A percentile compares a stretch with the other conserved stretches of the same genome.
Evolutionary conservation across 2,797 vertebrate genomes (phyloP).

Genomic region (Lates japonicus): DNA sequence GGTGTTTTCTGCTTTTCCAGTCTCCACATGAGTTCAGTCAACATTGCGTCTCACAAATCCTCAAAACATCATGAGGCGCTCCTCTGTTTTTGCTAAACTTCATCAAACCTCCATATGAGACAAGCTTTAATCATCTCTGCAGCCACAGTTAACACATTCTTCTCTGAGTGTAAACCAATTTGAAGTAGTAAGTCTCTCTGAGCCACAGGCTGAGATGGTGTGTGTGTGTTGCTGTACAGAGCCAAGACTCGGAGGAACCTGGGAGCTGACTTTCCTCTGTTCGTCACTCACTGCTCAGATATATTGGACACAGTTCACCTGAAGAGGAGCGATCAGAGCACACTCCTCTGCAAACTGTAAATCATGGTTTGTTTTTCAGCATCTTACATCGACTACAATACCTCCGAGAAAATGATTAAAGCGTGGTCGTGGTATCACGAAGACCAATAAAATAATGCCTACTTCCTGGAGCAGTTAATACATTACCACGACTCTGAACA

Average conservation of each 20-base stretch:
- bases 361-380: neutral
- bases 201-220: neutral
- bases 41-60: no score
- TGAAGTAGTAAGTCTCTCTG: neutral
- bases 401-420: neutral
- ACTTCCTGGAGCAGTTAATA: neutral
- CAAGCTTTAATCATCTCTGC: neutral
- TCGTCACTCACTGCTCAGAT: conserved; percentile 16
- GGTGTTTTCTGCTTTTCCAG: no score
- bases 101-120: no score
- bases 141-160: neutral
- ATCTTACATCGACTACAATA: no score
- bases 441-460: no score
- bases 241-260: conserved; percentile 12
- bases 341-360: neutral
- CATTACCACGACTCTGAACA: neutral
- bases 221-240: neutral
- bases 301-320: neutral
- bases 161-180: rapidly evolving
- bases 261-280: neutral
- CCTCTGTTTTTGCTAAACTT: no score
- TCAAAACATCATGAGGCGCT: no score
- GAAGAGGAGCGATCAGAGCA: neutral
- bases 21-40: no score
- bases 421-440: no score